Evolutionary conservation across 2,113 vertebrate species (phyloP), one percentile per base, ranked within the genome.

Genomic region (Arothron firmamentum): DNA sequence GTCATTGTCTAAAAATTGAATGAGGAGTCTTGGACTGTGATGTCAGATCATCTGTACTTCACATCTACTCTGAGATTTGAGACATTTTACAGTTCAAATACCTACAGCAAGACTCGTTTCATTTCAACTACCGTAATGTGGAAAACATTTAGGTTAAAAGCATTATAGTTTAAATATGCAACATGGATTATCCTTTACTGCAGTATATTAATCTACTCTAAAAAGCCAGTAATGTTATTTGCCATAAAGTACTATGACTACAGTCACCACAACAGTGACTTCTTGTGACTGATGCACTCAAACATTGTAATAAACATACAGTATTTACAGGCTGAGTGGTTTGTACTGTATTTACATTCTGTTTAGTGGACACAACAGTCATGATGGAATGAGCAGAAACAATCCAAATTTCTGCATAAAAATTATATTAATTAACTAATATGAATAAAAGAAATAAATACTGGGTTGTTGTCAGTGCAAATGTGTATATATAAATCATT

Each of bases 71-170:
- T 65, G 13, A 68, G 21, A 70, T 52, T 54, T 15, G 70, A 58
- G 63, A 74, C 34, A 38, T 38, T 25, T 62, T 68, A 77, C 68
- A 72, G 66, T 74, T 70, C 62, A 77, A 74, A 65, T 62, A 71
- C 41, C 18, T 71, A 81, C 74, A 77, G 67, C 75, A 65, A 73
- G 59, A 84, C 57, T 63, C 49, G 56, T 72, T 68, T 77, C 2
- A 79, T 72, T 58, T 77, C 70, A 80, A 67, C 65, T 69, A 84
- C 60, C 73, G 50, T 52, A 60, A 77, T 77, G 77, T 72, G 70
- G 65, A 70, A 79, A 83, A 74, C 80, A 75, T 80, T 77, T 77
- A 85, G 78, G 83, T 67, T 69, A 80, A 75, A 72, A 80, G 71
- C 67, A 61, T 65, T 80, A 66, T 54, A 67, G 56, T 75, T 65